These are phyloP conservation scores for Spialia ferax DNA, from an alignment of 2,888 invertebrate species.

Conservation along the genomic window DNA sequence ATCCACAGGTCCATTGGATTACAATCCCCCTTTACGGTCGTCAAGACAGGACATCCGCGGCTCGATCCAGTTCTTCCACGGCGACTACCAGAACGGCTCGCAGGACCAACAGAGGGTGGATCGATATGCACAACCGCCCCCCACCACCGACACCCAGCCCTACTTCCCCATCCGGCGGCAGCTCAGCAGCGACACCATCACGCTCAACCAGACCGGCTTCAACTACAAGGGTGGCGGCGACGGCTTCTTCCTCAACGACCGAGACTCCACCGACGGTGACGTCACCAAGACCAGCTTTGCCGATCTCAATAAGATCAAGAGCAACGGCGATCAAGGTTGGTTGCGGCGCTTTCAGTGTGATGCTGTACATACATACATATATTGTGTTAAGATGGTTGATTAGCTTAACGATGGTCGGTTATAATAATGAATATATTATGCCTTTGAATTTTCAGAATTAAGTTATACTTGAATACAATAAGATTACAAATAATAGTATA, in stretches of 20 bases:
- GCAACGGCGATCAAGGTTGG: constrained; percentile 83
- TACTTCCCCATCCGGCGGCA: constrained; percentile 80
- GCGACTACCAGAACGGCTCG: constrained; percentile 77
- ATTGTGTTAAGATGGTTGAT: not conserved
- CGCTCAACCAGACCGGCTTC: constrained; percentile 67
- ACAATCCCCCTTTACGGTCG: constrained; percentile 90
- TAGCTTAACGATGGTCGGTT: not conserved
- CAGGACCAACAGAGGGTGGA: constrained; percentile 55
- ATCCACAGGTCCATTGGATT: constrained; percentile 83
- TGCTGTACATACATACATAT: constrained; percentile 3
- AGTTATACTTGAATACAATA: not conserved
- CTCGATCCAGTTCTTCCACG: constrained; percentile 90
- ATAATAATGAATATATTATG: not conserved
- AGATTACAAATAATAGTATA: not conserved
- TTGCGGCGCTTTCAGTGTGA: constrained; percentile 38
- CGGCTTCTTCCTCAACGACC: constrained; percentile 78
- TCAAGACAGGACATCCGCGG: constrained; percentile 92
- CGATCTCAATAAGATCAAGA: constrained; percentile 87
- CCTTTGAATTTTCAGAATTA: constrained; percentile 10
- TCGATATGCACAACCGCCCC: constrained; percentile 85
- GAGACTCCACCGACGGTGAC: constrained; percentile 88
- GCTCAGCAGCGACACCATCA: constrained; percentile 87
- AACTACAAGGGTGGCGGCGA: constrained; percentile 74
- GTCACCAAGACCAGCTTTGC: constrained; percentile 89
- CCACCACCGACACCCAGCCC: constrained; percentile 7